A percentile compares a stretch with the other conserved stretches of the same genome.
Evolutionary conservation across 2,797 vertebrate genomes (phyloP).

Genomic region (Sebastes trivittatus): DNA sequence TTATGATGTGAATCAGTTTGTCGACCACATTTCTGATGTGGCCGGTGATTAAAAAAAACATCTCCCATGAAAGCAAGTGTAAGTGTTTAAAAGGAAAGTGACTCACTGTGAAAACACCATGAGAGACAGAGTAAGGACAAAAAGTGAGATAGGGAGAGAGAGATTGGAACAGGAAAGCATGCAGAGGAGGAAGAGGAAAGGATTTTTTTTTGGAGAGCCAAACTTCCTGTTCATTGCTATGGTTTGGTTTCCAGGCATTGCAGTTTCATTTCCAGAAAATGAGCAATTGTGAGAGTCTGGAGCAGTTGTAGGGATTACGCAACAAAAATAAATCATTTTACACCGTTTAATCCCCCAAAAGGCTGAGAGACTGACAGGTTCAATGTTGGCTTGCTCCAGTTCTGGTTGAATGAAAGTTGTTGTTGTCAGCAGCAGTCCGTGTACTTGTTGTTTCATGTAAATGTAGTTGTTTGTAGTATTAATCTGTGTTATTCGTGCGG

Average conservation of each 20-base stretch:
- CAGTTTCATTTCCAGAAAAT: slow-evolving; percentile 26
- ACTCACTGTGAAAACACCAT: slow-evolving; percentile 14
- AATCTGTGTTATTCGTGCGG: not conserved
- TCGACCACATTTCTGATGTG: not conserved
- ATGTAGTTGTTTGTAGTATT: not conserved
- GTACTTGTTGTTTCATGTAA: not conserved
- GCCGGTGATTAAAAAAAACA: not conserved
- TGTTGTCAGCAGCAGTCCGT: not conserved
- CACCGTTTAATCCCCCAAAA: not conserved
- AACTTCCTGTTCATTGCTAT: slow-evolving; percentile 68
- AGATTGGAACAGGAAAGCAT: slow-evolving; percentile 54
- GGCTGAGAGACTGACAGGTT: not conserved
- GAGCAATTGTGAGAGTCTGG: slow-evolving; percentile 13
- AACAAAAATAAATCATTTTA: not conserved
- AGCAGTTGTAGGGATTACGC: not conserved
- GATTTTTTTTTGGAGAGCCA: slow-evolving; percentile 16
- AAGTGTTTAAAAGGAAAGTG: slow-evolving; percentile 5
- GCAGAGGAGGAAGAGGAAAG: slow-evolving; percentile 56
- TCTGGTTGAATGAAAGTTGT: not conserved
- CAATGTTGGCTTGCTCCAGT: not conserved
- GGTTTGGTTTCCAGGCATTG: slow-evolving; percentile 46
- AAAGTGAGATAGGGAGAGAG: not conserved
- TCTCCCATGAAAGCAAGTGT: not conserved
- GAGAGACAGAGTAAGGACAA: not conserved
- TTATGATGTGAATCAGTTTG: not conserved